A percentile compares a stretch with the other conserved stretches of the same genome.
Evolutionary conservation across 2,113 vertebrate species (phyloP).

Genomic region (sheep (Ovis aries)): ARS-UI_Ramb_v3.0 NC_056074.1:34735001-34735500

Average conservation of each 20-base stretch:
- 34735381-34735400: background rate
- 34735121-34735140: rapidly evolving
- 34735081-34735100: background rate
- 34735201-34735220: background rate
- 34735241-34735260: background rate
- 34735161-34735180: rapidly evolving
- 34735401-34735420: background rate
- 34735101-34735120: background rate
- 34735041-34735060: slow-evolving; percentile 44
- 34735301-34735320: background rate
- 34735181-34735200: rapidly evolving
- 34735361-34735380: rapidly evolving
- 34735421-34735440: rapidly evolving
- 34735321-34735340: background rate
- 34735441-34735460: too few species aligned
- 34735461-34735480: rapidly evolving
- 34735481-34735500: background rate
- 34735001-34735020: slow-evolving; percentile 56
- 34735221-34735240: rapidly evolving
- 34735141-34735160: too few species aligned
- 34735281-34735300: background rate
- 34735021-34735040: slow-evolving; percentile 78
- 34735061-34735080: slow-evolving; percentile 30
- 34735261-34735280: background rate
- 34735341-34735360: background rate